A percentile compares a stretch with the other conserved stretches of the same genome.
These are phyloP conservation scores for Nautilus pompilius DNA, from an alignment of 1,140 invertebrate genomes.

Conservation along the genomic window DNA sequence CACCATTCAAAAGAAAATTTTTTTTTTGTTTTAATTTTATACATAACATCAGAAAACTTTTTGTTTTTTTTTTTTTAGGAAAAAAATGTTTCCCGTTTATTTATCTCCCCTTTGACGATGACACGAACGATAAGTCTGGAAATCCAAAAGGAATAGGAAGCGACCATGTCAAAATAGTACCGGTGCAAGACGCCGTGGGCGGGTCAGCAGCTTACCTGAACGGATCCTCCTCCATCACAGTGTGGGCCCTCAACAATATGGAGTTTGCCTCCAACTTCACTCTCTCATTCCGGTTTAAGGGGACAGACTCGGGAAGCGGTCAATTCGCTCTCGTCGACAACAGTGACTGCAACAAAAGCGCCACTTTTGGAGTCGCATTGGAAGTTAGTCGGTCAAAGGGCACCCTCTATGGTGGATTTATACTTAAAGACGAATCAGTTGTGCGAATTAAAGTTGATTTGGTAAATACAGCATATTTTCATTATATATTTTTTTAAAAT, in stretches of 20 bases:
- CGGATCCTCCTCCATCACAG: slow-evolving; percentile 10
- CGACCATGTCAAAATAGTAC: slow-evolving; percentile 4
- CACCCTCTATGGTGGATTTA: slow-evolving; percentile 16
- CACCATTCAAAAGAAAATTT: neutral
- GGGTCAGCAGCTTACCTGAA: slow-evolving; percentile 13
- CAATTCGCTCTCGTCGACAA: slow-evolving; percentile 17
- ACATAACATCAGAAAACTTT: neutral
- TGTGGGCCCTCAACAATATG: slow-evolving; percentile 22
- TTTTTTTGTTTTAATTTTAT: neutral
- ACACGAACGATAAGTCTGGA: slow-evolving; percentile 9
- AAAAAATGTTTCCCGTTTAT: slow-evolving; percentile 16
- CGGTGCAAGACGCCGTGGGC: neutral
- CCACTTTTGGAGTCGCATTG: slow-evolving; percentile 20
- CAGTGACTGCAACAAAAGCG: slow-evolving; percentile 24
- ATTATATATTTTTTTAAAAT: neutral
- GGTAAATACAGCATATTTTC: neutral
- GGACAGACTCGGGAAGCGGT: neutral
- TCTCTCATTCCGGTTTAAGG: slow-evolving; percentile 18
- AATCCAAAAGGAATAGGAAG: slow-evolving; percentile 5
- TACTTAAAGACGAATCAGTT: slow-evolving; percentile 14
- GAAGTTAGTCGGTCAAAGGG: neutral
- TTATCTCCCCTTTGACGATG: slow-evolving; percentile 17
- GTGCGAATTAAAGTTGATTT: slow-evolving; percentile 1
- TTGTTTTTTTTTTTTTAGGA: neutral
- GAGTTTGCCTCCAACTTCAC: slow-evolving; percentile 22